Base-by-base conservation (phyloP, 2,113 vertebrate genomes). In the Ornithorhynchus anatinus region DNA sequence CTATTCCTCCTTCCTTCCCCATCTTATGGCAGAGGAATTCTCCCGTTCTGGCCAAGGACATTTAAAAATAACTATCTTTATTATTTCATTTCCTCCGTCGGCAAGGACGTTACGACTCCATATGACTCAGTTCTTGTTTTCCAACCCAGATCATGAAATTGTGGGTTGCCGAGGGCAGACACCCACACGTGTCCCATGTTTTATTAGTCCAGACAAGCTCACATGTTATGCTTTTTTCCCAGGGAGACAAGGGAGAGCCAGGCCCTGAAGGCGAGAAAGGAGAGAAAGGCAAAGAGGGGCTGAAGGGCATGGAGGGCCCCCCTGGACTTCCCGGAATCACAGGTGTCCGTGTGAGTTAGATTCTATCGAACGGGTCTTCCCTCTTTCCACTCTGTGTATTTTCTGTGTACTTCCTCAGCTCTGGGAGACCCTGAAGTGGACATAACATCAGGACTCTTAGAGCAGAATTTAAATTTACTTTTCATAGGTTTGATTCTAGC, bases 241-340 rank as follows among this genome's bases (percentile, higher is more conserved):
- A 99, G 97, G 98, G 98, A 59, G 98, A 99, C 80, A 96, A 96
- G 69, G 97, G 97, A 44, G 96, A 98, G 48, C 92, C 92, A 80
- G 98, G 98, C 23, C 92, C 89, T n/a, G 96, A 97, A 37, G 98
- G 97, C 4, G 95, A 96, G 78, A 93, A 70, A 47, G 97, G 98
- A 25, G 94, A 96, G 78, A 98, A 96, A 76, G 98, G 97, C 67
- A 91, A 87, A n/a, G 89, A 91, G 64, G 98, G 98, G 23, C 84
- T 95, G 73, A 96, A 94, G 87, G 98, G 98, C 35, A 97, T 97
- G 57, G 97, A 98, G 6, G 98, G 98, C 5, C 80, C 90, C 39
- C 89, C 85, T 4, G 98, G 97, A n/a, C 92, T 83, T 80, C 93
- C 95, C 45, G 98, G 98, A 57, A 87, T 94, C 80, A 90, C 89